Evolutionary conservation across 2,888 invertebrate species (phyloP).

Genomic region (Euproctis similis): DNA sequence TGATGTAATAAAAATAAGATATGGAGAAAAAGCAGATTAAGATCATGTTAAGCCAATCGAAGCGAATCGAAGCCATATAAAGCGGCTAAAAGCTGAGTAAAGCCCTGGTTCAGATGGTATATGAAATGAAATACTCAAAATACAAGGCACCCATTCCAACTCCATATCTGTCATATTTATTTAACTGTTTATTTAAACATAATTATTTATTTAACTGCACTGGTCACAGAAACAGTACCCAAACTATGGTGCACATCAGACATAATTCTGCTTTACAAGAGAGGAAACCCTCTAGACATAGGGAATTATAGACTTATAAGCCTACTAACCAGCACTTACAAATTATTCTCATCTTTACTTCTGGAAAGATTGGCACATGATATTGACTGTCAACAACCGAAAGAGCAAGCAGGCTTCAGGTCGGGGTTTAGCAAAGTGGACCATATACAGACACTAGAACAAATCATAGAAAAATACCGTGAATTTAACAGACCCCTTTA

Average conservation of each 20-base stretch:
- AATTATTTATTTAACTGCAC: too few relatives aligned
- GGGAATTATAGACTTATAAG: slow-evolving; percentile 4
- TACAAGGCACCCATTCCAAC: not conserved
- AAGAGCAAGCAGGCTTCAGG: slow-evolving; percentile 3
- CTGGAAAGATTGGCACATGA: not conserved
- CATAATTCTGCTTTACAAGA: slow-evolving; percentile 2
- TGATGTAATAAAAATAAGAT: too few relatives aligned
- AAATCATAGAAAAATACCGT: slow-evolving; percentile 2
- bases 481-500: slow-evolving; percentile 2
- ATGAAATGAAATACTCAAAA: not conserved
- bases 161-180: not conserved
- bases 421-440: slow-evolving; percentile 1
- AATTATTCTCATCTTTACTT: slow-evolving; percentile 1
- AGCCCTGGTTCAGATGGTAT: slow-evolving; percentile 1
- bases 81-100: slow-evolving; percentile 1
- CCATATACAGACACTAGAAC: slow-evolving; percentile 2
- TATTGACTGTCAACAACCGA: slow-evolving; percentile 1
- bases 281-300: slow-evolving; percentile 1
- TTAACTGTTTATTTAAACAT: too few relatives aligned
- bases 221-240: not conserved
- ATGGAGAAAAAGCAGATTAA: too few relatives aligned
- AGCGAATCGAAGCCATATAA: too few relatives aligned
- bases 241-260: not conserved
- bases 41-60: too few relatives aligned
- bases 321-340: slow-evolving; percentile 1